Percentiles rank a stretch among this genome's conserved stretches.
Evolutionary conservation across 2,113 vertebrate species (phyloP).

Genomic region (Tichodroma muraria): DNA sequence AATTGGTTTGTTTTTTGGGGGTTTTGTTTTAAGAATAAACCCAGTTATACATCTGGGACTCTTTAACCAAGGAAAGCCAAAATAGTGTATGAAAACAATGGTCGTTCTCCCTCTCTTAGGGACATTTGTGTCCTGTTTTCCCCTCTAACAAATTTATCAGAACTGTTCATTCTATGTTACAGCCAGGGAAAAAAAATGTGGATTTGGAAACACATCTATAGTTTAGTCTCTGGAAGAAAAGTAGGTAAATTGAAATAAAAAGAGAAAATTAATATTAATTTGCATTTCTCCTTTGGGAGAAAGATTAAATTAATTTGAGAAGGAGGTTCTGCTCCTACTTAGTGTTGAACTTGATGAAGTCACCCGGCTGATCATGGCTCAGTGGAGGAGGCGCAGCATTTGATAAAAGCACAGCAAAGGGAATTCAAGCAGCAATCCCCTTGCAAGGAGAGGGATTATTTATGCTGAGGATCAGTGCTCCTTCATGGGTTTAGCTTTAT

Average conservation of each 20-base stretch:
- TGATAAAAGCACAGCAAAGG: not conserved
- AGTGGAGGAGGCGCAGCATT: not conserved
- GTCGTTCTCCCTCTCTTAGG: not conserved
- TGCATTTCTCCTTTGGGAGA: not conserved
- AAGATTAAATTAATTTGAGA: slow-evolving; percentile 2
- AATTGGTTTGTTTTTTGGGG: not conserved
- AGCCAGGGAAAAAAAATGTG: not conserved
- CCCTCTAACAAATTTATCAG: not conserved
- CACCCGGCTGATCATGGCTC: not conserved
- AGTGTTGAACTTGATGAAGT: not conserved
- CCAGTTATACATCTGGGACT: not conserved
- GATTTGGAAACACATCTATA: not conserved
- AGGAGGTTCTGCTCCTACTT: slow-evolving; percentile 26
- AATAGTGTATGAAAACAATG: not conserved
- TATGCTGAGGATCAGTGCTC: not conserved
- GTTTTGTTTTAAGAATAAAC: not conserved
- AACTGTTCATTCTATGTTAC: not conserved
- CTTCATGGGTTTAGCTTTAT: not conserved
- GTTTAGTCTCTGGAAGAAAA: not conserved
- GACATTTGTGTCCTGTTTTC: not conserved
- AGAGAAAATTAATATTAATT: not conserved
- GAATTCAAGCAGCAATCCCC: not conserved
- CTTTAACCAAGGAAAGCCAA: not conserved
- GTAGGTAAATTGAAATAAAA: not conserved
- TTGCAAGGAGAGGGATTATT: not conserved